Evolutionary conservation across 2,113 vertebrate genomes (phyloP).

Genomic region (Tricholaema leucomelas): DNA sequence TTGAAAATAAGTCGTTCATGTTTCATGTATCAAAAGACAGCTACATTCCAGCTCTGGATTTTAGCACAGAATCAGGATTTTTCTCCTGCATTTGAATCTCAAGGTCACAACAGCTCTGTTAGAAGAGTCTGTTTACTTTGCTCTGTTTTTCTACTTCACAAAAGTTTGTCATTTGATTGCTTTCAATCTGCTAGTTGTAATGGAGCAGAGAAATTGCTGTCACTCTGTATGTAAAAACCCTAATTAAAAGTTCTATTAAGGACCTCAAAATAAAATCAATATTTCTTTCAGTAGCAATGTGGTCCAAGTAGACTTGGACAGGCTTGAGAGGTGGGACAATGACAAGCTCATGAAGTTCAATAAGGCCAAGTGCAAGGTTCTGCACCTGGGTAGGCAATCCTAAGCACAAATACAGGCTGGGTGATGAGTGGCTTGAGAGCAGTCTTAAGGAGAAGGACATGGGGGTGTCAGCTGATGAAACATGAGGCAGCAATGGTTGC

Average conservation of each 20-base stretch:
- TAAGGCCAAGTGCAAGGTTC: too few species aligned
- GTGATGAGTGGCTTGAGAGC: too few species aligned
- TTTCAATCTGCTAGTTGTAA: neutral
- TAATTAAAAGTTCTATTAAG: neutral
- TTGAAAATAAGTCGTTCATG: slow-evolving; percentile 3
- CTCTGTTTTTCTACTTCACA: neutral
- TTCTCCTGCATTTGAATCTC: neutral
- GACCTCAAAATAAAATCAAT: neutral
- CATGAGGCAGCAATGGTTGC: too few species aligned
- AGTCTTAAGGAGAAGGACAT: too few species aligned
- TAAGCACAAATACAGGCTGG: too few species aligned
- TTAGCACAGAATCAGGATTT: neutral
- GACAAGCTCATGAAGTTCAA: too few species aligned
- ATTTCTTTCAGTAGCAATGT: neutral
- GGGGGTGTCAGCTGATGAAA: too few species aligned
- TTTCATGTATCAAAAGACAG: slow-evolving; percentile 29
- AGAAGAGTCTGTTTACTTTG: neutral
- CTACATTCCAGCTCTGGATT: neutral
- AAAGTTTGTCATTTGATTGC: neutral
- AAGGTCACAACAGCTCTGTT: neutral
- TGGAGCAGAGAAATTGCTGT: neutral
- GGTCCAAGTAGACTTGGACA: too few species aligned
- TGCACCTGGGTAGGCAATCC: too few species aligned
- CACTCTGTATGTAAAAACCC: neutral
- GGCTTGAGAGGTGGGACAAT: too few species aligned